These are phyloP conservation scores for Drosophila kuntzei DNA, from an alignment of 2,888 invertebrate species.

Conservation along the genomic window DNA sequence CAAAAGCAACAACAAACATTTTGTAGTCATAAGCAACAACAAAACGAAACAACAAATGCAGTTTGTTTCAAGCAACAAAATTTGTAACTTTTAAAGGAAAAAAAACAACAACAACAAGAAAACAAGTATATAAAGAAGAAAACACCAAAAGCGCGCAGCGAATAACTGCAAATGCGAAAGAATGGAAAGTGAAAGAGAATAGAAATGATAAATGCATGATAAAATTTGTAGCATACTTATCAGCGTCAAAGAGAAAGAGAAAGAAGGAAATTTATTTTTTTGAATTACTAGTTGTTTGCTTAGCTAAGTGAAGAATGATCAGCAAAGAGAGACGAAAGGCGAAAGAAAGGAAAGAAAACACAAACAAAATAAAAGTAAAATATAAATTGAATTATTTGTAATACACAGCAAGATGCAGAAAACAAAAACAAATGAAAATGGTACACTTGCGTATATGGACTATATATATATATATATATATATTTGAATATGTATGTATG, in stretches of 20 bases:
- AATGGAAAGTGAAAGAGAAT: slow-evolving; percentile 7
- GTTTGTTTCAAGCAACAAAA: slow-evolving; percentile 42
- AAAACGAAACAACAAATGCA: slow-evolving; percentile 28
- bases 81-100: slow-evolving; percentile 52
- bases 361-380: slow-evolving; percentile 17
- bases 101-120: neutral
- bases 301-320: slow-evolving; percentile 13
- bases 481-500: slow-evolving; percentile 4
- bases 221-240: slow-evolving; percentile 37
- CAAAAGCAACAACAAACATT: slow-evolving; percentile 50
- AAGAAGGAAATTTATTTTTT: slow-evolving; percentile 2
- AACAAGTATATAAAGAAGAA: neutral
- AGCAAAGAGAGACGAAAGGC: slow-evolving; percentile 6
- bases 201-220: neutral
- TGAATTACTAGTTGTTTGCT: slow-evolving; percentile 2
- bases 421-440: slow-evolving; percentile 31
- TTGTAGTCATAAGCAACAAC: too few relatives aligned
- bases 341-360: slow-evolving; percentile 4
- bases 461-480: slow-evolving; percentile 39
- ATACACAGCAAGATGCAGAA: slow-evolving; percentile 26
- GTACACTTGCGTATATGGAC: slow-evolving; percentile 48
- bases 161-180: neutral
- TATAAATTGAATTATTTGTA: slow-evolving; percentile 42
- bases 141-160: slow-evolving; percentile 14
- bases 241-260: slow-evolving; percentile 23